Conservation (phyloP, 2,888 invertebrate genomes). For the Pediacus dermestoides region DNA sequence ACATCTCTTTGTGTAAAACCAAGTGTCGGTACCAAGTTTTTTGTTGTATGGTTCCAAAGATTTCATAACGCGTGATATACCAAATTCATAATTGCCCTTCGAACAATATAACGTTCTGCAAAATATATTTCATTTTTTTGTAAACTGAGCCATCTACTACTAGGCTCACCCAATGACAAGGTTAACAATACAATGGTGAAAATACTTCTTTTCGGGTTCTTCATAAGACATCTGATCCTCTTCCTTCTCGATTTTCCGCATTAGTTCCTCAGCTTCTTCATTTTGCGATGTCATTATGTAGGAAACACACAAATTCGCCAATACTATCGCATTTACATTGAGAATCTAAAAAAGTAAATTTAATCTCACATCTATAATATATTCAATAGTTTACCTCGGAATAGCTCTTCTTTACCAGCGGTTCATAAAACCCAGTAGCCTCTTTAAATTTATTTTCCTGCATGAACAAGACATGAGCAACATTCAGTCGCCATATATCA, state of each 20-base stretch:
- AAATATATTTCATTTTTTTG: slow-evolving; percentile 16
- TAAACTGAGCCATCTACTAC: no score
- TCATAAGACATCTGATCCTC: slow-evolving; percentile 91
- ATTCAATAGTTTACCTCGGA: slow-evolving; percentile 62
- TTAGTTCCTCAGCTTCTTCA: slow-evolving; percentile 96
- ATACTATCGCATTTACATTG: slow-evolving; percentile 93
- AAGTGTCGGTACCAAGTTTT: slow-evolving; percentile 95
- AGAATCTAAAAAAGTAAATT: slow-evolving; percentile 67
- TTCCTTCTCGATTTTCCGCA: slow-evolving; percentile 98
- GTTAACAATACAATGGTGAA: slow-evolving; percentile 97
- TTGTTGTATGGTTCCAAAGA: slow-evolving; percentile 91
- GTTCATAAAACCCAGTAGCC: slow-evolving; percentile 96
- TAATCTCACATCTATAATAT: slow-evolving; percentile 7
- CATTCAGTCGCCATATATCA: slow-evolving; percentile 95
- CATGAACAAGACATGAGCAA: slow-evolving; percentile 98
- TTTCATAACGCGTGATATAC: slow-evolving; percentile 94
- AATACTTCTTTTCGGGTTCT: slow-evolving; percentile 89
- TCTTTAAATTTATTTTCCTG: slow-evolving; percentile 98
- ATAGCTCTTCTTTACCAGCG: slow-evolving; percentile 91
- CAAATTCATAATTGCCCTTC: slow-evolving; percentile 98
- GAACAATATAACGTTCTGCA: slow-evolving; percentile 90
- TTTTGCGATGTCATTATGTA: slow-evolving; percentile 99
- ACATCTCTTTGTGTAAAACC: slow-evolving; percentile 96
- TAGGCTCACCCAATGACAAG: slow-evolving; percentile 86
- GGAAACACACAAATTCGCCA: slow-evolving; percentile 97